Conservation (phyloP, 2,797 vertebrate genomes). For the Brachyalestes nurse region DNA sequence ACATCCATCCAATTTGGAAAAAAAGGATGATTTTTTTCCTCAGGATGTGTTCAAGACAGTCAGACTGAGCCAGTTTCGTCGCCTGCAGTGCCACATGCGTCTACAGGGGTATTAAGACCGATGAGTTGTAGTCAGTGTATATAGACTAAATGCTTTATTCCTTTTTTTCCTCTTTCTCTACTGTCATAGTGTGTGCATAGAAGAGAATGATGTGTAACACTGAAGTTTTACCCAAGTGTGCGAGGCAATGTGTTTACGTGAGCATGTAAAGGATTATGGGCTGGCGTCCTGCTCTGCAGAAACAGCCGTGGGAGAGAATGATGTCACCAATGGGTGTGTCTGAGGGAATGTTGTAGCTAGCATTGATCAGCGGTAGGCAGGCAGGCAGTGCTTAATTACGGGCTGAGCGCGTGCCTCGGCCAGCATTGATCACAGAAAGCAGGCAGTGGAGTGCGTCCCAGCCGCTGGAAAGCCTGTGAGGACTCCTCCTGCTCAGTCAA, state of each 20-base stretch:
- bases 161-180: neutral
- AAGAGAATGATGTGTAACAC: neutral
- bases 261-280: constrained; percentile 1
- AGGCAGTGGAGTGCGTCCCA: constrained; percentile 33
- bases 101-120: neutral
- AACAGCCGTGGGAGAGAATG: constrained; percentile 23
- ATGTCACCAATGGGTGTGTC: constrained; percentile 52
- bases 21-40: constrained; percentile 37
- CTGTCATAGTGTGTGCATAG: neutral
- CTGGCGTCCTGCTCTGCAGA: constrained; percentile 12
- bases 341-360: constrained; percentile 45
- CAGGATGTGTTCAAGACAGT: constrained; percentile 35
- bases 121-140: neutral
- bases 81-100: constrained; percentile 17
- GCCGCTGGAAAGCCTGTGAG: constrained; percentile 9
- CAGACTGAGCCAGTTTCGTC: constrained; percentile 22
- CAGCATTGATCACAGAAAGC: constrained; percentile 53
- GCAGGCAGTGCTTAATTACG: constrained; percentile 51
- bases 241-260: neutral
- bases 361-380: constrained; percentile 49
- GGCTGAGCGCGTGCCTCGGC: constrained; percentile 30
- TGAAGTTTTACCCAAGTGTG: neutral
- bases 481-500: constrained; percentile 23
- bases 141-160: too few relatives aligned
- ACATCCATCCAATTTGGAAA: constrained; percentile 54